phyloP scores from a whole-genome alignment of 2,888 invertebrate species.

The Diaphora mendica region DNA sequence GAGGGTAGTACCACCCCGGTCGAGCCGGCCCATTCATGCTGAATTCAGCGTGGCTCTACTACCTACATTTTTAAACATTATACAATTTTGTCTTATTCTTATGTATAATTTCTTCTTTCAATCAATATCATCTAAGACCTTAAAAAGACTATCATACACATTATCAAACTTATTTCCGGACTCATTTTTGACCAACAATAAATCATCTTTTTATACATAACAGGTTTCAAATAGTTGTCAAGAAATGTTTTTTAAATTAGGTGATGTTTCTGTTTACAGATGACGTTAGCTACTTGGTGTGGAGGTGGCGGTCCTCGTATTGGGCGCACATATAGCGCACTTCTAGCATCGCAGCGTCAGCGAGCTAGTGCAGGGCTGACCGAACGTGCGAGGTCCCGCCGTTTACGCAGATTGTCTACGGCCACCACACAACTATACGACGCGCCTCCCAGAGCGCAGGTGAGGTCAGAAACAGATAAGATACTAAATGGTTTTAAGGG shows the following conservation, averaged over 20 bases:
- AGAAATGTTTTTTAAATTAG: not conserved
- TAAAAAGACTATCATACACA: too few relatives aligned
- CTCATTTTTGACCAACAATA: too few relatives aligned
- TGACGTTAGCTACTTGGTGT: slow-evolving; percentile 79
- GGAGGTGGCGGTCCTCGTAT: slow-evolving; percentile 69
- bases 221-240: too few relatives aligned
- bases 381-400: slow-evolving; percentile 61
- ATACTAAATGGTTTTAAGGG: slow-evolving; percentile 50
- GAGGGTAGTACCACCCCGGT: too few relatives aligned
- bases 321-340: slow-evolving; percentile 66
- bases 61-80: too few relatives aligned
- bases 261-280: slow-evolving; percentile 51
- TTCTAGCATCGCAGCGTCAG: slow-evolving; percentile 64
- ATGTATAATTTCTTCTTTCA: too few relatives aligned
- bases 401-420: slow-evolving; percentile 73
- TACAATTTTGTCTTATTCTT: too few relatives aligned
- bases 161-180: too few relatives aligned
- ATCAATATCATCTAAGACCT: too few relatives aligned
- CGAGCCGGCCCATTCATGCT: too few relatives aligned
- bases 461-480: slow-evolving; percentile 74
- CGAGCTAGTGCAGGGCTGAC: slow-evolving; percentile 56
- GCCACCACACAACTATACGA: slow-evolving; percentile 78
- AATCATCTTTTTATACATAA: too few relatives aligned
- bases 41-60: too few relatives aligned
- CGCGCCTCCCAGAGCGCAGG: slow-evolving; percentile 80